Base-by-base conservation (phyloP, 1,140 invertebrate species). In the Cotesia chilonis region DNA sequence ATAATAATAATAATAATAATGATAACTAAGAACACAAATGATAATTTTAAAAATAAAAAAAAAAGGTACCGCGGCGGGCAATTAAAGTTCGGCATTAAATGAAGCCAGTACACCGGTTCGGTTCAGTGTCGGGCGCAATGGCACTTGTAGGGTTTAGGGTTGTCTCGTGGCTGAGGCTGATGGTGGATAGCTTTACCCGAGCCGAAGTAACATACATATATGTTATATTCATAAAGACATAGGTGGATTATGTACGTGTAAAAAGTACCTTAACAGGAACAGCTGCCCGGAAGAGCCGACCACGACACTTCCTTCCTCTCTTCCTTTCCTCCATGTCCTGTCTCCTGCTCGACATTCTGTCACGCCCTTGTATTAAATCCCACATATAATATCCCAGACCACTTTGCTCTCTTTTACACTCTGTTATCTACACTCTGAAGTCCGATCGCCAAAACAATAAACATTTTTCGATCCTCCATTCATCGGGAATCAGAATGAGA, bases 251-350 rank as follows among this genome's bases (percentile, higher is more conserved):
- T 28, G 28, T 55, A 0, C 17, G 10, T 63, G 54, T 36, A 63
- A 35, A 41, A 14, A 37, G 14, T 51, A 3, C n/a, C 60, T 54
- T 12, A 75, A n/a, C 51, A 80, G 74, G 72, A 79, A 80, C 84
- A 87, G 83, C 85, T 85, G 84, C 77, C 84, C 83, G 84, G 84
- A 86, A 85, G 85, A 85, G 80, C 80, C 65, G 82, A 86, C 85
- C 85, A 76, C 84, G 84, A 85, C 81, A 84, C 84, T 86, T 87
- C 85, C 85, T 86, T 28, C 28, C 28, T 28, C 28, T 28, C 28
- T 28, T 28, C 28, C 28, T 28, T 28, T 85, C 84, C 85, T 85
- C 79, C 73, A 75, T 77, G 78, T 85, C 79, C 76, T 81, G 74
- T 65, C 66, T 75, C 67, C 36, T 63, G 36, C 35, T 75, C 72